Evolutionary conservation across 2,113 vertebrate genomes (phyloP).

Genomic region (Notarius quadriscutis): DNA sequence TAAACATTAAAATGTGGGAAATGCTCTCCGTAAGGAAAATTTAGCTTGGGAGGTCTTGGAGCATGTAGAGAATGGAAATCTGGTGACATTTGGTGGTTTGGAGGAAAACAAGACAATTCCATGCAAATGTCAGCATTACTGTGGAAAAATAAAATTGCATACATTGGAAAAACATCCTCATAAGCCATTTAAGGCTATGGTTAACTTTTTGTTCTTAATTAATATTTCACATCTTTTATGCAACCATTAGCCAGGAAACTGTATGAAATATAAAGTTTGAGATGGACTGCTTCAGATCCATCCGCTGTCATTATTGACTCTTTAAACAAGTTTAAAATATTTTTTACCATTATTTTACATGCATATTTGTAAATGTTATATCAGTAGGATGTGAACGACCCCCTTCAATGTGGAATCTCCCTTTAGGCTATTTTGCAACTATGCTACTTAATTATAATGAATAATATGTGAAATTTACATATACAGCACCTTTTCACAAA

Average conservation of each 20-base stretch:
- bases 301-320: too few species aligned
- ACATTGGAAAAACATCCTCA: neutral
- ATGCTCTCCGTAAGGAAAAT: neutral
- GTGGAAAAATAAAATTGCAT: neutral
- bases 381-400: too few species aligned
- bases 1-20: neutral
- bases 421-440: too few species aligned
- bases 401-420: too few species aligned
- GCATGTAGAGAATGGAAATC: neutral
- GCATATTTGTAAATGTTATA: too few species aligned
- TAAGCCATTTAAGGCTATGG: too few species aligned
- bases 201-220: neutral
- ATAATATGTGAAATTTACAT: too few species aligned
- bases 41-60: neutral
- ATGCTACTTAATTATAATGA: too few species aligned
- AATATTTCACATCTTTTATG: neutral
- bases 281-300: too few species aligned
- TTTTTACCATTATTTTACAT: too few species aligned
- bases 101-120: neutral
- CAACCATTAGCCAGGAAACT: neutral
- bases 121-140: constrained; percentile 9
- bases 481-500: too few species aligned
- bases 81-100: neutral
- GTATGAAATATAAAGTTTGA: neutral
- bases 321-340: too few species aligned